Evolutionary conservation across 2,113 vertebrate species (phyloP), one percentile per base, ranked within the genome.

Genomic region (Shinisaurus crocodilurus): DNA sequence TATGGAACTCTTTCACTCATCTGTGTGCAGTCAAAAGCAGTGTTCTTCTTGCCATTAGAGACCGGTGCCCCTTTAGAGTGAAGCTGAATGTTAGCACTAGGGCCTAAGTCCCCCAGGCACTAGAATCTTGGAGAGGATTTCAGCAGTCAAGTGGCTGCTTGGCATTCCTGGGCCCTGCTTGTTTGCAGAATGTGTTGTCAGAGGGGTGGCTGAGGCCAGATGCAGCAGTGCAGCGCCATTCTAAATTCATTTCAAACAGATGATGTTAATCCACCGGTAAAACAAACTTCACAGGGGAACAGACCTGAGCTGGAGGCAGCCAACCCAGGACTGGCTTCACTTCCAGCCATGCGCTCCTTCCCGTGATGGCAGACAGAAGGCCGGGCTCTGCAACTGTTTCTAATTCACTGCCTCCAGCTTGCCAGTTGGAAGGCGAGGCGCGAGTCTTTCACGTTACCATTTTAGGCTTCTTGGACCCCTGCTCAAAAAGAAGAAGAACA

Each of bases 181-280:
- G 7, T 91, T 91, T 3, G 0, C 13, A n/a, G 43, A 86, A 79
- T 43, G 45, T 0, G 8, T 67, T 85, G 67, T 80, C 76, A 54
- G 67, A 15, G 72, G 60, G 69, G 63, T 8, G 0, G 2, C 63
- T 82, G 80, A 80, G 83, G 91, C 91, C 95, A 91, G 88, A 77
- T 81, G 90, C 60, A 89, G 82, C 72, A 82, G 92, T 85, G 63
- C 45, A 67, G 86, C 80, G 83, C 90, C 86, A 50, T 72, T 67
- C 65, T 80, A 88, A 82, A 40, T 69, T 60, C 27, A 40, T 74
- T 91, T 90, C 91, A 82, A 95, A 90, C 81, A 92, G 74, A 65
- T n/a, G 57, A 80, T 43, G 0, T 1, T 1, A 63, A 45, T 60
- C 37, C 63, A 79, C 67, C 5, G 40, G 54, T 82, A 82, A 87